These are phyloP conservation scores for Thalassoma bifasciatum DNA, from an alignment of 2,113 vertebrate species.

Conservation along the genomic window DNA sequence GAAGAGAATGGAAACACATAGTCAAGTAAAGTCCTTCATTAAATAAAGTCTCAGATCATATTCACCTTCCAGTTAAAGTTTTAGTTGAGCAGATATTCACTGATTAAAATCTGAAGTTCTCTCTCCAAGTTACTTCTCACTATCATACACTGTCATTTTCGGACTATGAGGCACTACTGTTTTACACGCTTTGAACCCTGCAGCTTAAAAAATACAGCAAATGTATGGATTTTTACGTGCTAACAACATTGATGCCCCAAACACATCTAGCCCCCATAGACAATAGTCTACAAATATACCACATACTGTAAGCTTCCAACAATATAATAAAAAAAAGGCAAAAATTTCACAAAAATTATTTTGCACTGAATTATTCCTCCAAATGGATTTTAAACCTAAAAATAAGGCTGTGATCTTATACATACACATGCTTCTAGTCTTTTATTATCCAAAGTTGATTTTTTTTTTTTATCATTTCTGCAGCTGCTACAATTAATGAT, in stretches of 20 bases:
- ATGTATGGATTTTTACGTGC: no score
- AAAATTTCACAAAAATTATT: slow-evolving; percentile 7
- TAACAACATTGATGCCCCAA: no score
- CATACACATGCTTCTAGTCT: neutral
- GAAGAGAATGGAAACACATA: no score
- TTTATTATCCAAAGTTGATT: slow-evolving; percentile 12
- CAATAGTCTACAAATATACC: no score
- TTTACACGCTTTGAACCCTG: no score
- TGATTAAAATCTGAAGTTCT: neutral
- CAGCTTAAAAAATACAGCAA: no score
- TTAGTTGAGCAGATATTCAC: neutral
- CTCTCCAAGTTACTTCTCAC: neutral
- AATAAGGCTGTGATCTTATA: neutral
- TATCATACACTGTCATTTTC: no score
- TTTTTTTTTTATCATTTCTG: neutral
- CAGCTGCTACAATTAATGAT: slow-evolving; percentile 9
- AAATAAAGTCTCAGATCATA: neutral
- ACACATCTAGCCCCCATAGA: no score
- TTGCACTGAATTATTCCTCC: neutral
- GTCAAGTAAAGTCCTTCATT: no score
- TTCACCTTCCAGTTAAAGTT: slow-evolving; percentile 4
- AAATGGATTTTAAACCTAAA: neutral
- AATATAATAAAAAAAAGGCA: neutral
- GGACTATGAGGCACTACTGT: no score
- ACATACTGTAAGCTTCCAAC: neutral